Evolutionary conservation across 1,140 invertebrate genomes (phyloP).

Genomic region (Eupeodes corollae): DNA sequence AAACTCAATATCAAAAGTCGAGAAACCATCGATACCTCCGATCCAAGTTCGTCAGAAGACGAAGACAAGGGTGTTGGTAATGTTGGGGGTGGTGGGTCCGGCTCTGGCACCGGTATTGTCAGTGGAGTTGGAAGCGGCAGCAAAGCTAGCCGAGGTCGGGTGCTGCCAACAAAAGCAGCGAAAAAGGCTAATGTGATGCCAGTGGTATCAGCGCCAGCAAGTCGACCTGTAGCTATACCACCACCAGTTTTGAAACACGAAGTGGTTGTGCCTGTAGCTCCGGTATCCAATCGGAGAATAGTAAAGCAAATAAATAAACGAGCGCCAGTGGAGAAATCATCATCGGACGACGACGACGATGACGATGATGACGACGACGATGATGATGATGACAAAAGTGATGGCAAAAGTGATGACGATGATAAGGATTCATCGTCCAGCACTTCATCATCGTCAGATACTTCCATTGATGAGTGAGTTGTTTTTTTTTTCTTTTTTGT

Average conservation of each 20-base stretch:
- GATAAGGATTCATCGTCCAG: conserved; percentile 4
- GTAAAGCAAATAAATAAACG: not conserved
- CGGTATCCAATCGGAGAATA: no score
- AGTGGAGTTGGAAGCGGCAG: no score
- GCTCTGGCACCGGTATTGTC: not conserved
- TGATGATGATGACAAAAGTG: conserved; percentile 15
- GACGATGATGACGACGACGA: not conserved
- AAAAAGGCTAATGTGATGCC: no score
- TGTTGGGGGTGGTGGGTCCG: not conserved
- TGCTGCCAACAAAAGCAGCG: no score
- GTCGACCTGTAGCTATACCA: not conserved
- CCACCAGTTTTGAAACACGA: no score
- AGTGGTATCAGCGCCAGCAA: not conserved
- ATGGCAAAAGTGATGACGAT: conserved; percentile 7
- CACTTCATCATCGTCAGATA: not conserved
- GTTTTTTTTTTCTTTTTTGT: no score
- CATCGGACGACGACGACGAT: conserved; percentile 6
- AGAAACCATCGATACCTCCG: not conserved
- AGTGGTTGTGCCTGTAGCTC: no score
- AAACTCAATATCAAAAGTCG: conserved; percentile 5
- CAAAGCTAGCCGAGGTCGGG: no score
- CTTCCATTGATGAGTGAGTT: no score
- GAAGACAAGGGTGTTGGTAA: not conserved
- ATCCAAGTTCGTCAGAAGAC: not conserved
- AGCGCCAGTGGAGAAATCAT: not conserved